These are phyloP conservation scores for Heliothis virescens DNA, from an alignment of 1,140 invertebrate genomes.

Conservation along the genomic window DNA sequence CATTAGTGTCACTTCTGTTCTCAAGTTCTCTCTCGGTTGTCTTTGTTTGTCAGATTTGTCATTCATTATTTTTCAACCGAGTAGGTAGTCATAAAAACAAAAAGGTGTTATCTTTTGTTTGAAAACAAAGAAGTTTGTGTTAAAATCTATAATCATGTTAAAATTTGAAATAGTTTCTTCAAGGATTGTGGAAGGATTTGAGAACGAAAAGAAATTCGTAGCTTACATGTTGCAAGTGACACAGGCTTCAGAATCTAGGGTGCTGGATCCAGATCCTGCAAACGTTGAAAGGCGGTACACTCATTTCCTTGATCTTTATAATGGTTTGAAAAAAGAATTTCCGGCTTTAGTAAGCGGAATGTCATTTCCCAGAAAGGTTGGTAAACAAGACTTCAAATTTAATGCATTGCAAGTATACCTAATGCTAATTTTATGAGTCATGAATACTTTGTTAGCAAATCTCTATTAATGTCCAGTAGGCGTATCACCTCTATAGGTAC, in stretches of 20 bases:
- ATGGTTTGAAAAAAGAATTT: conserved; percentile 87
- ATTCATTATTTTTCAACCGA: neutral
- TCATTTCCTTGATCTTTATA: conserved; percentile 91
- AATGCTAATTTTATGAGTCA: conserved; percentile 37
- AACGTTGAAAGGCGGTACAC: conserved; percentile 91
- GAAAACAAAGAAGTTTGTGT: neutral
- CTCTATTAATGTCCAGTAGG: neutral
- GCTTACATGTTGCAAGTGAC: conserved; percentile 88
- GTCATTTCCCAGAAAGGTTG: conserved; percentile 91
- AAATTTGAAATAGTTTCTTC: conserved; percentile 83
- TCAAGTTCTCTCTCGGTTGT: too few relatives aligned
- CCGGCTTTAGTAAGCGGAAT: conserved; percentile 87
- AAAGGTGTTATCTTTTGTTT: neutral
- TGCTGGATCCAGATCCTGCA: conserved; percentile 87
- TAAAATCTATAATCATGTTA: conserved; percentile 65
- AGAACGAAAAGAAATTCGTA: conserved; percentile 88
- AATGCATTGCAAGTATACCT: conserved; percentile 12
- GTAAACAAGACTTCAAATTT: conserved; percentile 28
- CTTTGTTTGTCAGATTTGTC: neutral
- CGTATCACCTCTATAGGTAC: neutral
- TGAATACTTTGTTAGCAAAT: neutral
- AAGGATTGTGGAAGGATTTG: conserved; percentile 75
- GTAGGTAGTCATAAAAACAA: neutral
- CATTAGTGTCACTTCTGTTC: too few relatives aligned
- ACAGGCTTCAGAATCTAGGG: conserved; percentile 76